Percentiles rank a stretch among this genome's conserved stretches.
Evolutionary conservation across 2,113 vertebrate species (phyloP).

Genomic region (Cichladusa arquata): DNA sequence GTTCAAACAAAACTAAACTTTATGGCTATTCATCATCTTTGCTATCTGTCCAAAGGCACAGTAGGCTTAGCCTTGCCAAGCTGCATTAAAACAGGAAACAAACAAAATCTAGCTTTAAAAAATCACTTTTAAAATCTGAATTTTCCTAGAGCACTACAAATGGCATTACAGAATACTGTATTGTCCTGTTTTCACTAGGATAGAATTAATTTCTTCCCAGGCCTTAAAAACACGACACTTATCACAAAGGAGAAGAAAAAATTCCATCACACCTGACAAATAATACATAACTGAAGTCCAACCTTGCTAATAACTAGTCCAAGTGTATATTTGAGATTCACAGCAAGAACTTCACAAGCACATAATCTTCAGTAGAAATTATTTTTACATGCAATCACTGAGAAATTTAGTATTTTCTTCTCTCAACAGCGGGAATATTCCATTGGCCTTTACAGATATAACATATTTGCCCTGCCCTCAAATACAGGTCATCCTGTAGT

Average conservation of each 20-base stretch:
- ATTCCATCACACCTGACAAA: background rate
- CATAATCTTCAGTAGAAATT: background rate
- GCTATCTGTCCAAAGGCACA: background rate
- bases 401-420: background rate
- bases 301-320: background rate
- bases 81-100: background rate
- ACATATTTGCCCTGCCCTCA: background rate
- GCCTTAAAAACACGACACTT: background rate
- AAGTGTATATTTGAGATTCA: background rate
- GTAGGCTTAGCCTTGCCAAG: background rate
- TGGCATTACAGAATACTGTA: background rate
- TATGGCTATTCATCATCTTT: background rate
- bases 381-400: background rate
- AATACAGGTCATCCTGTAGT: background rate
- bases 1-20: conserved; percentile 50
- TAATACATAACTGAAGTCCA: background rate
- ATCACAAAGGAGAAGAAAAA: background rate
- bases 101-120: background rate
- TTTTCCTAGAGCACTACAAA: background rate
- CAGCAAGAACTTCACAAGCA: background rate
- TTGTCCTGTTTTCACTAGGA: background rate
- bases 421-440: background rate
- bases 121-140: background rate
- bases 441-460: background rate
- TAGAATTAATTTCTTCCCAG: background rate